Evolutionary conservation across 2,113 vertebrate genomes (phyloP).

Genomic region (Aix galericulata): DNA sequence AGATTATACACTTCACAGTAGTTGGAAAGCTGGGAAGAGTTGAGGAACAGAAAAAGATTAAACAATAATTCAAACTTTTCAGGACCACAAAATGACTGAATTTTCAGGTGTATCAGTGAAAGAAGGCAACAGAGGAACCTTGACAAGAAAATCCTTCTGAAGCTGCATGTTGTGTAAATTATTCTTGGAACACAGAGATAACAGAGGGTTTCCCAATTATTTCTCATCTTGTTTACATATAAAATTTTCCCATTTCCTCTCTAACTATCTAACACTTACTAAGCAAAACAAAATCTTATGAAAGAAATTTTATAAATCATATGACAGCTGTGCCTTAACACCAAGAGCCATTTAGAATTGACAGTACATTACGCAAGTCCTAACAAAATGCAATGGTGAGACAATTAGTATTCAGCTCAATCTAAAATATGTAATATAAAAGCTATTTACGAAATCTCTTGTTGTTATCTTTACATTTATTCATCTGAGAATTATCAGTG

Average conservation of each 20-base stretch:
- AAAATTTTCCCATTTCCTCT: background rate
- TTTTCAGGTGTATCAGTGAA: background rate
- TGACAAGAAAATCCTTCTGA: background rate
- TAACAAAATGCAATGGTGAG: background rate
- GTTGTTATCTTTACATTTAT: background rate
- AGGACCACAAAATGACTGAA: background rate
- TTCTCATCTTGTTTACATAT: background rate
- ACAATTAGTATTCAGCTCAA: background rate
- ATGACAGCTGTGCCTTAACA: background rate
- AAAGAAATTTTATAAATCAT: background rate
- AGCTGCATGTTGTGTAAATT: background rate
- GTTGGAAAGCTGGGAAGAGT: background rate
- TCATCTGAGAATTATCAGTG: background rate
- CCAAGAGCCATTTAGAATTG: background rate
- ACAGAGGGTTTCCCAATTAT: background rate
- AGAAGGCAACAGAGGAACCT: background rate
- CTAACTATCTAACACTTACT: background rate
- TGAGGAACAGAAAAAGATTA: background rate
- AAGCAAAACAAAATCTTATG: background rate
- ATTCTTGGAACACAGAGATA: background rate
- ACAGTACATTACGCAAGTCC: background rate
- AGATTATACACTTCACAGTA: background rate
- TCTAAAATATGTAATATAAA: background rate
- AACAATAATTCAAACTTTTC: background rate
- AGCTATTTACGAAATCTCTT: background rate